Base-by-base conservation (phyloP, 2,888 invertebrate species). In the Pristionchus maxplancki region DNA sequence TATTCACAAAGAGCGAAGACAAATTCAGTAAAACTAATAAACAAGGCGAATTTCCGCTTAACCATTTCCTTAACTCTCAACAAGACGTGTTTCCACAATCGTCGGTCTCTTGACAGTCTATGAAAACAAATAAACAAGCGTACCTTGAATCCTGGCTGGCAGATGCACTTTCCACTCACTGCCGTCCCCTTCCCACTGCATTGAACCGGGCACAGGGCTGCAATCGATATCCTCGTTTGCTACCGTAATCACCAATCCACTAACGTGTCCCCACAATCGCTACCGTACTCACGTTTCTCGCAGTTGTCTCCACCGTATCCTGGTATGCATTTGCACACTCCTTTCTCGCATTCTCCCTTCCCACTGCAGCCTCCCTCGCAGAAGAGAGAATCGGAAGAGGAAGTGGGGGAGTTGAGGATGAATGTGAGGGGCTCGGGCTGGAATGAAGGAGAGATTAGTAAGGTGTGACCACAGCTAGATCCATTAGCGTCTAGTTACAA, bases 151-250 rank as follows among this genome's bases (percentile, higher is more conserved):
- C 91, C 91, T 15, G 88, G 17, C 1, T 89, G 89, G 86, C 92
- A 92, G 44, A 78, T 82, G 87, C 92, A 92, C 64, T 89, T 90
- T 53, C 92, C 92, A 17, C 87, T 48, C 40, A 97, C 97, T 95
- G 98, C 99, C 95, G 98, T 97, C 58, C 99, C 99, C 91, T 98
- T 97, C 95, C 98, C 98, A 94, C 97, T 97, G 96, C 99, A 99
- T 87, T 99, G 96, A 6, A 98, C 97, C 85, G 99, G 99, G 95
- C 99, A 99, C 64, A 98, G 97, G 95, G 97, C 97, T 97, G 95
- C 50, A 88, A 88, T 85, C 62, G 44, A 84, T 58, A 28, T 8
- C 34, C 20, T 40, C 20, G 1, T 40, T 31, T 20, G 28, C 78
- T 44, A 48, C 44, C 78, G 78, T 78, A 78, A 40, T 44, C 74